A percentile compares a stretch with the other conserved stretches of the same genome.
Evolutionary conservation across 2,113 vertebrate species (phyloP).

Genomic region (Clarias magur): DNA sequence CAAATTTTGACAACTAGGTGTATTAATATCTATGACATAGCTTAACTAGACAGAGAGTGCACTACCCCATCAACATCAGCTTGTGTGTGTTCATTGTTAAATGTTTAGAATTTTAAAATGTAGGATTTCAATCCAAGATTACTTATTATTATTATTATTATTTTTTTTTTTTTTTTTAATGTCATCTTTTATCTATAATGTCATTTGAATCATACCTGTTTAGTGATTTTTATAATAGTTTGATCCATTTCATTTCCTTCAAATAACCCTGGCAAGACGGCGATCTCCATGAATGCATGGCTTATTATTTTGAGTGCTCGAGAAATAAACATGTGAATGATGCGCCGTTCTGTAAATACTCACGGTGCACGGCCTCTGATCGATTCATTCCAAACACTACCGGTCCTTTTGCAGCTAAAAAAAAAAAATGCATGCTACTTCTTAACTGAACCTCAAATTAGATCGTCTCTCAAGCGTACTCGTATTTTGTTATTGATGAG

Average conservation of each 20-base stretch:
- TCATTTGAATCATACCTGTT: background rate
- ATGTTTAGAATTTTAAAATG: background rate
- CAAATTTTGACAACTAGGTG: background rate
- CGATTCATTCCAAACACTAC: background rate
- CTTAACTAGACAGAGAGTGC: background rate
- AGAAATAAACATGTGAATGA: background rate
- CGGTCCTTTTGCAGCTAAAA: background rate
- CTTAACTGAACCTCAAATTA: background rate
- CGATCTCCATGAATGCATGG: background rate
- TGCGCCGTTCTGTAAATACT: background rate
- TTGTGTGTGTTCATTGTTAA: background rate
- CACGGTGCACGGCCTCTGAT: background rate
- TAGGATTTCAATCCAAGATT: background rate
- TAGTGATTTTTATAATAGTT: background rate
- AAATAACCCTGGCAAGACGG: background rate
- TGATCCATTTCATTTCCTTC: background rate
- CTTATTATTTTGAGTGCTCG: background rate
- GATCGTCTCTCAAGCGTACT: background rate
- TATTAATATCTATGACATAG: background rate
- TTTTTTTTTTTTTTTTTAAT: background rate
- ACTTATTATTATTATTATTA: background rate
- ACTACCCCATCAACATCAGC: background rate
- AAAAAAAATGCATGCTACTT: background rate
- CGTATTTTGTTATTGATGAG: background rate
- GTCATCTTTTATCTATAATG: background rate